phyloP scores from a whole-genome alignment of 2,797 vertebrate genomes.

The Limnodromus scolopaceus region DNA sequence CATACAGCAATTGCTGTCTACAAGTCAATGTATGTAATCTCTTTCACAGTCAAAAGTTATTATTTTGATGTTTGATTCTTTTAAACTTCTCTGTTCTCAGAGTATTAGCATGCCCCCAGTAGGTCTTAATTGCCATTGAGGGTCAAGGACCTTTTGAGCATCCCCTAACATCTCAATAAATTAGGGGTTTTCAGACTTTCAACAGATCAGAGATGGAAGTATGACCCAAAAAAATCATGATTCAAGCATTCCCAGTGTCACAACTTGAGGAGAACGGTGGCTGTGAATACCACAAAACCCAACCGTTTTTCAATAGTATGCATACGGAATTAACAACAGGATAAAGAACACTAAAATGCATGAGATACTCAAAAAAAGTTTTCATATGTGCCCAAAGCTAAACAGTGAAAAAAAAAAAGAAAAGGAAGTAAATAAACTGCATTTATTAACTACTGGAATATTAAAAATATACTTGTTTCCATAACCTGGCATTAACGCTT shows the following conservation, averaged over 20 bases:
- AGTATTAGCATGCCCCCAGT: not conserved
- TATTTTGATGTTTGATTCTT: not conserved
- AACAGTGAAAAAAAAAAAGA: not conserved
- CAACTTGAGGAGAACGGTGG: not conserved
- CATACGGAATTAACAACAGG: not conserved
- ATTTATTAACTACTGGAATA: not conserved
- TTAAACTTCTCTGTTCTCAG: not conserved
- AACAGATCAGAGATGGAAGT: not conserved
- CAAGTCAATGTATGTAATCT: not conserved
- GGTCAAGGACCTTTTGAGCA: not conserved
- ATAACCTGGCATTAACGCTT: not conserved
- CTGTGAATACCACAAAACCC: not conserved
- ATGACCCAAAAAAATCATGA: not conserved
- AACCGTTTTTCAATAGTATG: not conserved
- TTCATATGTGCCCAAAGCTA: not conserved
- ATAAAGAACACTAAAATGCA: not conserved
- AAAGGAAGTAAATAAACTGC: not conserved
- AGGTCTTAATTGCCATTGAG: not conserved
- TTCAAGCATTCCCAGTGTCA: not conserved
- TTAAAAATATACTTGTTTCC: not conserved
- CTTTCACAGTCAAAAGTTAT: not conserved
- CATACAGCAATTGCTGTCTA: not conserved
- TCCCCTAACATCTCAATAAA: not conserved
- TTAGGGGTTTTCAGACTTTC: not conserved
- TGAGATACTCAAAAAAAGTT: not conserved